These are phyloP conservation scores for Papilio polytes DNA, from an alignment of 1,140 invertebrate genomes.

Conservation along the genomic window DNA sequence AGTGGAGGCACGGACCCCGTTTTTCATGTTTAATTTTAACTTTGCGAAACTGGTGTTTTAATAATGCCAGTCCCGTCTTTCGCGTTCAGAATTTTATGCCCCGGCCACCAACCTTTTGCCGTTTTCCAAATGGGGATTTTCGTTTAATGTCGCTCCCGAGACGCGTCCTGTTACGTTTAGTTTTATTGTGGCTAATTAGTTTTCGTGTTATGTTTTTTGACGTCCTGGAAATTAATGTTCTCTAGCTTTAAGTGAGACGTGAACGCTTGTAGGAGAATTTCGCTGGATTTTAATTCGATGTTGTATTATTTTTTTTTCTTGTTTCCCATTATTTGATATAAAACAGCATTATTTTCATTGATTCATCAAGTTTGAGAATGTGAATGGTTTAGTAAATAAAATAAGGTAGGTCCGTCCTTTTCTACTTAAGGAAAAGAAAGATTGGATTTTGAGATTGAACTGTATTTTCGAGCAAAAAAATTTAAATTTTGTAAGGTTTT, in stretches of 20 bases:
- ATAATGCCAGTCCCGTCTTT: slow-evolving; percentile 77
- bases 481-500: background rate
- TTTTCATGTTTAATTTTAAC: slow-evolving; percentile 84
- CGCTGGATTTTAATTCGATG: background rate
- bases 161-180: slow-evolving; percentile 51
- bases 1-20: slow-evolving; percentile 52
- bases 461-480: background rate
- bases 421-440: no score
- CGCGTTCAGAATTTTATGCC: slow-evolving; percentile 73
- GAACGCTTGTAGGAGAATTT: slow-evolving; percentile 33
- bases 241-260: background rate
- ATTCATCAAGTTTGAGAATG: no score
- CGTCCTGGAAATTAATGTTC: slow-evolving; percentile 60
- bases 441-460: background rate
- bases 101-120: slow-evolving; percentile 62
- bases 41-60: slow-evolving; percentile 79
- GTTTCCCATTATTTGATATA: background rate
- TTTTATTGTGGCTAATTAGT: slow-evolving; percentile 77
- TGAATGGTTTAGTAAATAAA: no score
- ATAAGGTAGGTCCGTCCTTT: no score
- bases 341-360: no score
- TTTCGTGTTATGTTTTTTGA: slow-evolving; percentile 59
- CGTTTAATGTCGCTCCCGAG: slow-evolving; percentile 65
- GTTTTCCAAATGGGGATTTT: slow-evolving; percentile 65
- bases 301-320: slow-evolving; percentile 3